Conservation (phyloP, 2,888 invertebrate genomes). For the Teleiodes luculella region DNA sequence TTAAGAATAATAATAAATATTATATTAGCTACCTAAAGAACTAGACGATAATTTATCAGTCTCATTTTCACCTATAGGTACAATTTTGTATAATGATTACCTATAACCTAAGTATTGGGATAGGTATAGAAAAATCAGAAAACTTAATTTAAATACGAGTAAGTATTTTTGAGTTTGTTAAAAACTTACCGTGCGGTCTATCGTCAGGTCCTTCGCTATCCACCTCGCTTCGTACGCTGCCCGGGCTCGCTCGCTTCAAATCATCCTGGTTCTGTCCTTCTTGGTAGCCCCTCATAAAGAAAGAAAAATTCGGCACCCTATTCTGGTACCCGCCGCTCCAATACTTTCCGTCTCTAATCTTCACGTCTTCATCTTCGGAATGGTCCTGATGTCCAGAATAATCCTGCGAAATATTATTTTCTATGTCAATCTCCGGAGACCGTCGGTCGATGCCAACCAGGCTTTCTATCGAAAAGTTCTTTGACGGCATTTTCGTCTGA, state of each 20-base stretch:
- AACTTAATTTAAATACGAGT: no score
- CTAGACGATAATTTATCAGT: no score
- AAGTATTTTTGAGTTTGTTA: no score
- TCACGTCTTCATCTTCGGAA: conserved; percentile 63
- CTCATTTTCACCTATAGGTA: no score
- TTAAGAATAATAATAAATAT: no score
- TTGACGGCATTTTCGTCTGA: conserved; percentile 72
- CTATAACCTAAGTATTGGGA: no score
- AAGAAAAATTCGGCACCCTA: conserved; percentile 67
- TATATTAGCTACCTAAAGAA: no score
- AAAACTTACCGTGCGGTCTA: conserved; percentile 64
- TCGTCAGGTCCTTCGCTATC: conserved; percentile 72
- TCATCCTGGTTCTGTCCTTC: conserved; percentile 63
- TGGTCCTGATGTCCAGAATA: conserved; percentile 47
- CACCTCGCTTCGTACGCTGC: conserved; percentile 66
- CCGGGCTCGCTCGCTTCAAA: conserved; percentile 64
- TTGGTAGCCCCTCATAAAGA: conserved; percentile 59
- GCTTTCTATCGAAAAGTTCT: conserved; percentile 82
- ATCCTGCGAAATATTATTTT: conserved; percentile 62
- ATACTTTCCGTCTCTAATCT: conserved; percentile 61
- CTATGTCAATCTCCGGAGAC: conserved; percentile 71
- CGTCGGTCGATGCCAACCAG: conserved; percentile 70
- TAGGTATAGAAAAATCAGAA: no score
- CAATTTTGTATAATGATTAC: no score
- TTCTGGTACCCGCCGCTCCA: conserved; percentile 52